Conservation (phyloP, 2,113 vertebrate genomes). For the Scomber colias region DNA sequence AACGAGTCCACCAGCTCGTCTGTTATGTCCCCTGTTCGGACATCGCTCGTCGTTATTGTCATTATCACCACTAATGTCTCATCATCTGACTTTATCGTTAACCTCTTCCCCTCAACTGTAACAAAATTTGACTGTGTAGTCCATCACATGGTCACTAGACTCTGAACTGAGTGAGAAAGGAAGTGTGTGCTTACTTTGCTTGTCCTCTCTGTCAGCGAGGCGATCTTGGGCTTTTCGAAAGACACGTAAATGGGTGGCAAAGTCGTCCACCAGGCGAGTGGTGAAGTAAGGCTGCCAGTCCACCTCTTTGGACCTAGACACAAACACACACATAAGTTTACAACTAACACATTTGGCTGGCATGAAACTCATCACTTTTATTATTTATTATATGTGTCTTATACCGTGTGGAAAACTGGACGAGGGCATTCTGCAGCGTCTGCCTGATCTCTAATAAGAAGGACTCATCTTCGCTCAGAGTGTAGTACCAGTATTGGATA, state of each 20-base stretch:
- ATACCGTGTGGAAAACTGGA: slow-evolving; percentile 97
- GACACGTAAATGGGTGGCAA: slow-evolving; percentile 97
- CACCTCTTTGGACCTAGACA: slow-evolving; percentile 95
- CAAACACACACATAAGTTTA: neutral
- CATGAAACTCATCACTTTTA: neutral
- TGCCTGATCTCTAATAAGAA: slow-evolving; percentile 98
- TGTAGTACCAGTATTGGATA: slow-evolving; percentile 99
- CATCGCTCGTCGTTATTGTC: neutral
- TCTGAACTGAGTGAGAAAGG: neutral
- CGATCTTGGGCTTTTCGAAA: slow-evolving; percentile 98
- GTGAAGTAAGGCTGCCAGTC: slow-evolving; percentile 99
- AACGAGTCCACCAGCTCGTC: slow-evolving; percentile 97
- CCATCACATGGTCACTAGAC: neutral
- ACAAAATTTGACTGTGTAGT: neutral
- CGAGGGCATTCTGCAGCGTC: slow-evolving; percentile 95
- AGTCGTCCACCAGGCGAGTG: slow-evolving; percentile 97
- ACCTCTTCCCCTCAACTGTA: neutral
- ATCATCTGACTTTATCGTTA: neutral
- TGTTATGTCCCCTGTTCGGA: slow-evolving; percentile 86
- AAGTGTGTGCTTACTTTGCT: slow-evolving; percentile 86
- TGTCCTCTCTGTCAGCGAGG: slow-evolving; percentile 93
- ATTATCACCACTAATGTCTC: neutral
- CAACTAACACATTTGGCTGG: neutral
- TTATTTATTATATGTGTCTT: neutral
- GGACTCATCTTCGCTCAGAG: slow-evolving; percentile 96